Conservation (phyloP, 2,797 vertebrate species). For the Lagocephalus sceleratus region DNA sequence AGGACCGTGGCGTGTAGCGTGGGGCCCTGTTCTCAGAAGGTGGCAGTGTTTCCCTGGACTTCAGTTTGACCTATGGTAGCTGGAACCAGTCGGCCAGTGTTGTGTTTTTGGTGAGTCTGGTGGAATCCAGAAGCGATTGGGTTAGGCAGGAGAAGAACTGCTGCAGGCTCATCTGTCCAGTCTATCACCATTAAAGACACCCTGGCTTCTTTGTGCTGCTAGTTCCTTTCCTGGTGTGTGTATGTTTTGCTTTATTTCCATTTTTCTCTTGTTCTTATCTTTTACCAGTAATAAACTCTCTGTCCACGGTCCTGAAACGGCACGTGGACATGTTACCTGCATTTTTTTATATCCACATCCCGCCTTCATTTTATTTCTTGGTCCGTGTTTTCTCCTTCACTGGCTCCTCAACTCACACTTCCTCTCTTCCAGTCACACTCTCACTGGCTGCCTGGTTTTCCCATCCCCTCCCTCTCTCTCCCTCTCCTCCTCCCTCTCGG, state of each 20-base stretch:
- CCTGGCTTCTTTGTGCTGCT: conserved; percentile 1
- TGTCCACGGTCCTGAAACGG: conserved; percentile 69
- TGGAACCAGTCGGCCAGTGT: conserved; percentile 12
- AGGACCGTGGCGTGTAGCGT: not conserved
- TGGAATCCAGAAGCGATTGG: conserved; percentile 12
- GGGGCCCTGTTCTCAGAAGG: conserved; percentile 44
- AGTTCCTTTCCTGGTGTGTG: not conserved
- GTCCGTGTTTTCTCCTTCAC: conserved; percentile 13
- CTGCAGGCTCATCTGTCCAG: not conserved
- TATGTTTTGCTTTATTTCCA: not conserved
- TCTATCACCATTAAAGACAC: not conserved
- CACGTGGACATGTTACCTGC: conserved; percentile 19
- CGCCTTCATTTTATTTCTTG: conserved; percentile 2
- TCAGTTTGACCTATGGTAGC: conserved; percentile 10
- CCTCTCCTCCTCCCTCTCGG: conserved; percentile 27
- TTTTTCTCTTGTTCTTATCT: not conserved
- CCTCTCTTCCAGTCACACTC: conserved; percentile 25
- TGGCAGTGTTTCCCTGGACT: conserved; percentile 58
- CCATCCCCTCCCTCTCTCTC: conserved; percentile 15
- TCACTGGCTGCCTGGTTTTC: conserved; percentile 43
- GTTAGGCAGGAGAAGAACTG: not conserved
- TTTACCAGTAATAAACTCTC: conserved; percentile 16
- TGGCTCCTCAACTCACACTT: conserved; percentile 20
- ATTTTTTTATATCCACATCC: conserved; percentile 22
- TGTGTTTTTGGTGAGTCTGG: not conserved